phyloP scores from a whole-genome alignment of 2,888 invertebrate genomes.

The Globia sparganii region DNA sequence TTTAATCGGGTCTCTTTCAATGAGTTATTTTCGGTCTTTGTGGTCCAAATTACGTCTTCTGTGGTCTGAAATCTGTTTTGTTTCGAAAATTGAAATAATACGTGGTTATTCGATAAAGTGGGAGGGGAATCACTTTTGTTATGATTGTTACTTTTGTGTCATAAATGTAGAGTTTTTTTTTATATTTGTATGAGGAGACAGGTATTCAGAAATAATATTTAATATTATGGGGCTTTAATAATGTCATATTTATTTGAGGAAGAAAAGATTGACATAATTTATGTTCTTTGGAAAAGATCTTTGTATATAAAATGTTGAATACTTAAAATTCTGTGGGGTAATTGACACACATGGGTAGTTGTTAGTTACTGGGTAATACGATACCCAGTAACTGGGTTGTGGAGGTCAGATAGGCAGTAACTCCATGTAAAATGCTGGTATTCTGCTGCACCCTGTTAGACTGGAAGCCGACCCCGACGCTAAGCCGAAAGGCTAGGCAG shows the following conservation, averaged over 20 bases:
- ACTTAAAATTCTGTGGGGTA: too few species aligned
- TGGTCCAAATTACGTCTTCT: conserved; percentile 32
- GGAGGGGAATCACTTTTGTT: background rate
- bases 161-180: too few species aligned
- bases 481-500: too few species aligned
- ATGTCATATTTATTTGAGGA: conserved; percentile 1
- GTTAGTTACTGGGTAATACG: too few species aligned
- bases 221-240: background rate
- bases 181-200: background rate
- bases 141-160: background rate
- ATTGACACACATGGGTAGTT: too few species aligned
- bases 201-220: background rate
- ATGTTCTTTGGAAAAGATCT: background rate
- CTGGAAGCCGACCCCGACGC: too few species aligned
- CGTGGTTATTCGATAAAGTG: background rate
- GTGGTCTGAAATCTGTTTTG: conserved; percentile 27
- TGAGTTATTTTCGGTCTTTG: conserved; percentile 60
- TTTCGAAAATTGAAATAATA: conserved; percentile 1
- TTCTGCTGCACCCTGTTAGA: too few species aligned
- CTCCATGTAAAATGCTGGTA: too few species aligned
- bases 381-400: too few species aligned
- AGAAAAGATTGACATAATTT: background rate
- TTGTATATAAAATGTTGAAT: too few species aligned
- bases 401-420: too few species aligned
- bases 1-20: conserved; percentile 62